Conservation (phyloP, 2,113 vertebrate species). For the Notiomystis cincta region DNA sequence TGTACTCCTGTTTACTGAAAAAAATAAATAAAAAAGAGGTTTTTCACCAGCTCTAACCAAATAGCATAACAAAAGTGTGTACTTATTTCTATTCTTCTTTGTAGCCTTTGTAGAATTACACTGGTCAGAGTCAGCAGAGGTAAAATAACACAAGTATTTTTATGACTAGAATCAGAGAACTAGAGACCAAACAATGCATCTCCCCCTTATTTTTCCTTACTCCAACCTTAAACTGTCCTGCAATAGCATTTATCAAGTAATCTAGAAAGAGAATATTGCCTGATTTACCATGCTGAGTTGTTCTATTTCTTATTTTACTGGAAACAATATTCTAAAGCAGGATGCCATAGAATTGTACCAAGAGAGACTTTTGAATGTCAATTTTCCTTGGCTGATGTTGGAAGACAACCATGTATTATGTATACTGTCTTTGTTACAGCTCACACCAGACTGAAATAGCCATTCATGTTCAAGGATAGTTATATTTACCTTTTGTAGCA, state of each 20-base stretch:
- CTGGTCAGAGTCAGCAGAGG: background rate
- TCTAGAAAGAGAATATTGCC: background rate
- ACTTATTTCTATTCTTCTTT: background rate
- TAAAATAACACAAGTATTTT: background rate
- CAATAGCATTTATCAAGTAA: background rate
- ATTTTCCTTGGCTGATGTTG: background rate
- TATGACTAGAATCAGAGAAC: background rate
- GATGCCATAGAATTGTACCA: background rate
- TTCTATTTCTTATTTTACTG: background rate
- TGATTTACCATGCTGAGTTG: background rate
- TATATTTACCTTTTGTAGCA: background rate
- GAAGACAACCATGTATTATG: background rate
- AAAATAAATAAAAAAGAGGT: accelerated
- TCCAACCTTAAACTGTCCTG: background rate
- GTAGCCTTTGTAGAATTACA: background rate
- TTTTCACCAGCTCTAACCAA: background rate
- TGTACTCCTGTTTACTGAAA: background rate
- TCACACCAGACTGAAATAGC: background rate
- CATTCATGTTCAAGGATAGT: background rate
- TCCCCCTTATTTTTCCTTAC: background rate
- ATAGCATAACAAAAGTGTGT: background rate
- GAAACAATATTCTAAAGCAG: background rate
- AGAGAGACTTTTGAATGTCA: background rate
- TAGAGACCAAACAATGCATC: background rate
- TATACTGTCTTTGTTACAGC: background rate